A percentile compares a stretch with the other conserved stretches of the same genome.
These are phyloP conservation scores for Pegoplata infirma DNA, from an alignment of 2,888 invertebrate genomes.

Conservation along the genomic window DNA sequence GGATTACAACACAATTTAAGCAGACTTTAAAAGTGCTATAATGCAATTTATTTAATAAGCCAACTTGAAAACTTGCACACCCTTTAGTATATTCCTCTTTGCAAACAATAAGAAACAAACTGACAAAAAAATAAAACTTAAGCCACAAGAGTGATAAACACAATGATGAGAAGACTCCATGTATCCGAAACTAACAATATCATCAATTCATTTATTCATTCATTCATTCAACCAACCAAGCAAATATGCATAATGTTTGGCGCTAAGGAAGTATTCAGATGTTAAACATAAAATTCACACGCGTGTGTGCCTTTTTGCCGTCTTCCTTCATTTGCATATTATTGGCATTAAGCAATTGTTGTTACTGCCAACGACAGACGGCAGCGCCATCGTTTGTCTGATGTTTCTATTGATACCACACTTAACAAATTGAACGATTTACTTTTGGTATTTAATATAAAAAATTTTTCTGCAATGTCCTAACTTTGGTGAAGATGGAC, in stretches of 20 bases:
- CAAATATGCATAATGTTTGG: too few species aligned
- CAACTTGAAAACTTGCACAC: too few species aligned
- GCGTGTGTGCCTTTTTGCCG: conserved; percentile 24
- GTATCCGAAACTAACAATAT: neutral
- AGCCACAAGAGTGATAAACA: neutral
- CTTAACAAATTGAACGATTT: conserved; percentile 49
- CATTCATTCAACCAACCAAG: too few species aligned
- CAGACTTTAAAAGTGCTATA: too few species aligned
- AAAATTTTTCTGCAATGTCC: conserved; percentile 20
- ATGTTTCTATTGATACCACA: conserved; percentile 12
- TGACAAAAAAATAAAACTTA: too few species aligned
- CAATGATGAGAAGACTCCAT: too few species aligned
- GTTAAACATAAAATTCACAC: conserved; percentile 3
- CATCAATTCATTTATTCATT: neutral
- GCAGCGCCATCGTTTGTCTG: conserved; percentile 13
- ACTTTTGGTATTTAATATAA: conserved; percentile 34
- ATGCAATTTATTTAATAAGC: too few species aligned
- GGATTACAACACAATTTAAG: too few species aligned
- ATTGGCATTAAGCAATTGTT: conserved; percentile 32
- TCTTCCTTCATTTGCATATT: conserved; percentile 44
- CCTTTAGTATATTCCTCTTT: neutral
- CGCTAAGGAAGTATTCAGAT: neutral
- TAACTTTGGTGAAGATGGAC: neutral
- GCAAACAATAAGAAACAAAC: conserved; percentile 4
- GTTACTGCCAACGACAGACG: neutral